A percentile compares a stretch with the other conserved stretches of the same genome.
Evolutionary conservation across 1,140 invertebrate species (phyloP).

Genomic region (Drosophila grimshawi): DNA sequence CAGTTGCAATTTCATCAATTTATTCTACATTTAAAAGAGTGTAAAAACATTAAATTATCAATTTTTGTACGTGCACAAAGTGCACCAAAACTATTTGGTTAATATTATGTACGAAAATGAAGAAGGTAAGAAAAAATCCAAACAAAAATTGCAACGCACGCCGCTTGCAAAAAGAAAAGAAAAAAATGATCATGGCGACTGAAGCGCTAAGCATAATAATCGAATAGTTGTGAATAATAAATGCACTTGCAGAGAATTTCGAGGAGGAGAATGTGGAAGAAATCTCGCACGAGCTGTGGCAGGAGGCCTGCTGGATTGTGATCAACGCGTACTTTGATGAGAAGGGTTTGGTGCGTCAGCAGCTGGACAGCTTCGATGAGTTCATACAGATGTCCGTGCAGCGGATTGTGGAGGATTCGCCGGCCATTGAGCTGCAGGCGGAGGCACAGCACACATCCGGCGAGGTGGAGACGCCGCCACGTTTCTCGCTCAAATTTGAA

Average conservation of each 20-base stretch:
- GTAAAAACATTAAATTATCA: not conserved
- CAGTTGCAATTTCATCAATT: slow-evolving; percentile 45
- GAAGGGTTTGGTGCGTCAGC: slow-evolving; percentile 99
- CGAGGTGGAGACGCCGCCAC: slow-evolving; percentile 95
- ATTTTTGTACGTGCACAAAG: slow-evolving; percentile 5
- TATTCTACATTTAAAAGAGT: slow-evolving; percentile 4
- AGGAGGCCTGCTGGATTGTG: slow-evolving; percentile 99
- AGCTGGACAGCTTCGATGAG: slow-evolving; percentile 99
- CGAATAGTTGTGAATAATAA: not conserved
- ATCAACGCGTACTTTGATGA: slow-evolving; percentile 99
- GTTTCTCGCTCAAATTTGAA: slow-evolving; percentile 98
- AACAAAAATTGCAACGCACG: slow-evolving; percentile 31
- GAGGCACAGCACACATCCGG: slow-evolving; percentile 98
- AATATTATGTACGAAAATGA: slow-evolving; percentile 83
- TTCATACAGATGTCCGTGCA: slow-evolving; percentile 99
- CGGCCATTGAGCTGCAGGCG: slow-evolving; percentile 98
- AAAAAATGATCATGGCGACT: slow-evolving; percentile 68
- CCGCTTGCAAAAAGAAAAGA: slow-evolving; percentile 26
- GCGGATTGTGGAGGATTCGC: slow-evolving; percentile 99
- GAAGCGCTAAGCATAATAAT: slow-evolving; percentile 46
- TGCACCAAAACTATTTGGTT: slow-evolving; percentile 41
- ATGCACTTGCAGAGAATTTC: slow-evolving; percentile 60
- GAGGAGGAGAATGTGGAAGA: slow-evolving; percentile 88
- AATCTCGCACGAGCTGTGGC: slow-evolving; percentile 97
- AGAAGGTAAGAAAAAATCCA: slow-evolving; percentile 59